Evolutionary conservation across 2,888 invertebrate species (phyloP), one percentile per base, ranked within the genome.

Genomic region (Macrophya annulata): DNA sequence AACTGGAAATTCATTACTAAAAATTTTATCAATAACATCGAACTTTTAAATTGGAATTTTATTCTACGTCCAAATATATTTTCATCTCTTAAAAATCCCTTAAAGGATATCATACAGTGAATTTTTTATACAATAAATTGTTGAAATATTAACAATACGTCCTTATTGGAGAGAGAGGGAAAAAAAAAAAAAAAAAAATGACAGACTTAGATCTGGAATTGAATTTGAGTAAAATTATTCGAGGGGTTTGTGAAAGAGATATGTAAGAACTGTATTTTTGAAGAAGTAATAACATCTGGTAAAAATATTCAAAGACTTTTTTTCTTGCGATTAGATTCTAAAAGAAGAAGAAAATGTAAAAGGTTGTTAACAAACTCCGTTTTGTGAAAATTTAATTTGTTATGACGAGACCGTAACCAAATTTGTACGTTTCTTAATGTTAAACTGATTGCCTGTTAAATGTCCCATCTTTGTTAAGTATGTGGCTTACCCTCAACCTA

Each of bases 371-470:
- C 8, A 25, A 25, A 62, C 10, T 62, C 21, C 4, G 62, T 62
- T 62, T 62, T 25, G 10, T 25, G 10, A 12, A 62, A 62, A 25
- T 62, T 25, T 10, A 4, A 25, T 62, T 62, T 62, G 10, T 12
- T 10, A 62, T 12, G 4, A 25, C 12, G 25, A 25, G 31, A 31
- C 31, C 3, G 31, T 31, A 25, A 25, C 9, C 62, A 10, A 25
- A 25, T 62, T 25, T 21, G 15, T 17, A 37, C 17, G 10, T 62
- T 10, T 62, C 62, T 62, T 25, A 62, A 62, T 12, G 21, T 62
- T 21, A 25, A 62, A 62, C 21, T 12, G 25, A 71, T 71, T 71
- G 71, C 71, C 37, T 40, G 71, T 17, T 31, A 71, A 71, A 71
- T 31, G 31, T 71, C 15, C 17, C 71, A 71, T 71, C 40, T 25